Percentiles rank a stretch among this genome's conserved stretches.
Conservation (phyloP, 2,113 vertebrate genomes). For the Nansenia antarctica region DNA sequence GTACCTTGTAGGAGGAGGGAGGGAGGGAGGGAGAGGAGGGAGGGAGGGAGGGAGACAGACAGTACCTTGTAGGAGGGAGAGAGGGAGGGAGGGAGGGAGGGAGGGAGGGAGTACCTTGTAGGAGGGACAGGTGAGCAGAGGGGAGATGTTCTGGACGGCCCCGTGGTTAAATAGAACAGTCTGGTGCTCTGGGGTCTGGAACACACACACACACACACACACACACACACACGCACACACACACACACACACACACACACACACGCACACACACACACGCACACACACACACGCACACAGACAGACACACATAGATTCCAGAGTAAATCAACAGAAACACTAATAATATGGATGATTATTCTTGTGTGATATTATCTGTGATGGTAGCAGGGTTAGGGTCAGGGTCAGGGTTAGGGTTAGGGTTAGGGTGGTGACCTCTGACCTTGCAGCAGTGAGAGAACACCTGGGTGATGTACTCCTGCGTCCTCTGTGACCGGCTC, state of each 20-base stretch:
- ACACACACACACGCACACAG: constrained; percentile 11
- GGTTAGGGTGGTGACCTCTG: constrained; percentile 56
- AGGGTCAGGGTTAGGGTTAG: no score
- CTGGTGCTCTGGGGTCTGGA: constrained; percentile 96
- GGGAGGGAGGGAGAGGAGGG: neutral
- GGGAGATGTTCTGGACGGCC: constrained; percentile 95
- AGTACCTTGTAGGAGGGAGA: constrained; percentile 93
- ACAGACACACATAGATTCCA: neutral
- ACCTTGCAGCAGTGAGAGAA: constrained; percentile 99
- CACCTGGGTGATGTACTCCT: constrained; percentile 99
- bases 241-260: constrained; percentile 1
- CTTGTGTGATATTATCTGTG: neutral
- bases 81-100: no score
- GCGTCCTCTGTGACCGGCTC: constrained; percentile 89
- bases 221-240: constrained; percentile 1
- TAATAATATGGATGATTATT: neutral
- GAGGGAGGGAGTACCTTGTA: neutral
- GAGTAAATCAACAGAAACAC: neutral
- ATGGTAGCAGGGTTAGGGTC: neutral
- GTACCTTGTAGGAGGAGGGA: constrained; percentile 89
- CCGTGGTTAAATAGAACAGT: constrained; percentile 95
- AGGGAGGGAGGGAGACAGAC: neutral
- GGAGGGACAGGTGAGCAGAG: constrained; percentile 83
- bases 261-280: constrained; percentile 15
- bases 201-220: constrained; percentile 12